A percentile compares a stretch with the other conserved stretches of the same genome.
Conservation (phyloP, 2,797 vertebrate genomes). For the Ambastaia sidthimunki region DNA sequence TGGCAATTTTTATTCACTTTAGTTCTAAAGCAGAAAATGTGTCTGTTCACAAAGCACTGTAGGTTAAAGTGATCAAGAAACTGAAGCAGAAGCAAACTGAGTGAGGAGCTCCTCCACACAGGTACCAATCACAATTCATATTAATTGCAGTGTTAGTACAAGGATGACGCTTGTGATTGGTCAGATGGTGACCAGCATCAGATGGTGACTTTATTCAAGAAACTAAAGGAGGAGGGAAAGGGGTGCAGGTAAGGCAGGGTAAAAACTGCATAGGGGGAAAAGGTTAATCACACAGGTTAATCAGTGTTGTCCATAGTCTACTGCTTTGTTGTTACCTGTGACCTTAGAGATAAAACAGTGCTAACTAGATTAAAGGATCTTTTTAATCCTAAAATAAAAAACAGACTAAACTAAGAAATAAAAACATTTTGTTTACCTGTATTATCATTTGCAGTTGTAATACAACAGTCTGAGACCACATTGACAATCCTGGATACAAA, state of each 20-base stretch:
- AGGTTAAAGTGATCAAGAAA: slow-evolving; percentile 29
- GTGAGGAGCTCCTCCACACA: neutral
- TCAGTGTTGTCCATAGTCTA: slow-evolving; percentile 1
- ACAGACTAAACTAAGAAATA: too few relatives aligned
- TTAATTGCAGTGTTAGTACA: neutral
- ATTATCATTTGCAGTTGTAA: too few relatives aligned
- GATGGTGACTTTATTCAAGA: neutral
- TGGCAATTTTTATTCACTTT: slow-evolving; percentile 31
- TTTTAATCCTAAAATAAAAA: too few relatives aligned
- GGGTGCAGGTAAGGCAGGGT: neutral
- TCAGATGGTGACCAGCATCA: neutral
- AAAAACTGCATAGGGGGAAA: neutral
- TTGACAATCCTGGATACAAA: too few relatives aligned
- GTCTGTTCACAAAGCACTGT: slow-evolving; percentile 12
- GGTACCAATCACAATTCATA: neutral
- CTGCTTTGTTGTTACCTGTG: slow-evolving; percentile 5
- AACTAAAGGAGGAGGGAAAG: neutral
- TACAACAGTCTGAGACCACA: too few relatives aligned
- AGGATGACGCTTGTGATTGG: neutral
- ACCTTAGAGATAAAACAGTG: neutral
- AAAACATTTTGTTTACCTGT: too few relatives aligned
- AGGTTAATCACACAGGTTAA: slow-evolving; percentile 29
- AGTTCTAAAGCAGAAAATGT: slow-evolving; percentile 16
- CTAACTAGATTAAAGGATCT: neutral
- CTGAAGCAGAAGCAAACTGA: neutral